Base-by-base conservation (phyloP, 2,113 vertebrate species). In the Dicaeum eximium region DNA sequence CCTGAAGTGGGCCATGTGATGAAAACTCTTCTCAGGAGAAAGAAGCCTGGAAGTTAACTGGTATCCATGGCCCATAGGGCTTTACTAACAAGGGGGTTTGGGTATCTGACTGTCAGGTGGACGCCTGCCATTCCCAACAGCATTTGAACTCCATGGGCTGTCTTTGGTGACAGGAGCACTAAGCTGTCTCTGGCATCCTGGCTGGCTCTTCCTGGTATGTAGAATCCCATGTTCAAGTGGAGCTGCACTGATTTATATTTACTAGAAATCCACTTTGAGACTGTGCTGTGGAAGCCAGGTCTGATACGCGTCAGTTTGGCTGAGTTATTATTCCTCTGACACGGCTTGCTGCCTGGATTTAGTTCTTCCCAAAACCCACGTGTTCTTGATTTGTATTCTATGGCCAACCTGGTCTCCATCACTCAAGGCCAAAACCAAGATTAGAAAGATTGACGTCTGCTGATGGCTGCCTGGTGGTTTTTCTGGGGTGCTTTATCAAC, bases 331-430 rank as follows among this genome's bases (percentile, higher is more conserved):
- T 90, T 94, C 65, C 61, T 92, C 65, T 72, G 65, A 95, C 82
- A 88, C 4, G 0, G 31, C 30, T 82, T 87, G 53, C 71, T 70
- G 66, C 93, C 90, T 66, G 90, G 71, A 80, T 93, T 86, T 66
- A 80, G 81, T 58, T 94, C 66, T 62, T 93, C 38, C 64, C 73
- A 31, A 85, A 93, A 88, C 65, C 86, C 79, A 86, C 25, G n/a
- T 92, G 88, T 93, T 96, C 79, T 77, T 94, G 13, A 75, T 95
- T 95, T 93, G 66, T 42, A 53, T 71, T 94, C 84, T 64, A 64
- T 81, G 69, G 69, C 38, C 86, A 90, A 84, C 51, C 48, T 84
- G 86, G 51, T 80, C 86, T 80, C 53, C 58, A 61, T 75, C 72
- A 71, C 25, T 86, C 28, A 28, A 93, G 79, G 92, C 75, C 69